Percentiles rank a stretch among this genome's conserved stretches.
phyloP scores from a whole-genome alignment of 2,113 vertebrate genomes.

The Amphiprion percula region DNA sequence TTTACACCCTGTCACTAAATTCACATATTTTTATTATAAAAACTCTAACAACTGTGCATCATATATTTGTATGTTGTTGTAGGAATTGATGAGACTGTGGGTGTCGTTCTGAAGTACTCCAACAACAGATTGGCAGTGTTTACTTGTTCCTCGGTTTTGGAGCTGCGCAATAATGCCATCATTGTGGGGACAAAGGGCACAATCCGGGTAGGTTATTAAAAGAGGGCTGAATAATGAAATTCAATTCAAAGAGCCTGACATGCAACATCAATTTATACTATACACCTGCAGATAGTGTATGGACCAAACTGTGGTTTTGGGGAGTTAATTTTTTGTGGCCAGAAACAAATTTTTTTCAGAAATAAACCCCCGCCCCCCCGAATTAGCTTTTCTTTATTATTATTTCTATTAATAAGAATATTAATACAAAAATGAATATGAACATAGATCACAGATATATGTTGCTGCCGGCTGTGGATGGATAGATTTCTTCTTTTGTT shows the following conservation, averaged over 20 bases:
- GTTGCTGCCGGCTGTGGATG: too few species aligned
- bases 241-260: not conserved
- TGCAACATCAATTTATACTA: not conserved
- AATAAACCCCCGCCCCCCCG: too few species aligned
- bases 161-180: slow-evolving; percentile 57
- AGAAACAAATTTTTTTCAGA: too few species aligned
- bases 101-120: slow-evolving; percentile 82
- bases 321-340: too few species aligned
- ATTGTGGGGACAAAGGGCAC: slow-evolving; percentile 78
- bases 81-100: slow-evolving; percentile 84
- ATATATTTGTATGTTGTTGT: not conserved
- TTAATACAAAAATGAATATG: too few species aligned
- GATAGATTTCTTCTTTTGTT: not conserved
- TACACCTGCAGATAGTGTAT: too few species aligned
- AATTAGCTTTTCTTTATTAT: too few species aligned
- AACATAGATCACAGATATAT: too few species aligned
- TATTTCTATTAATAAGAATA: too few species aligned
- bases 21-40: too few species aligned
- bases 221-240: not conserved
- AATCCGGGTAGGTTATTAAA: slow-evolving; percentile 80
- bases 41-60: not conserved
- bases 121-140: slow-evolving; percentile 82
- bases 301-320: too few species aligned
- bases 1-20: not conserved
- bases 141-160: slow-evolving; percentile 59